Evolutionary conservation across 2,113 vertebrate genomes (phyloP), one percentile per base, ranked within the genome.

Genomic region (Nyctibius bracteatus): DNA sequence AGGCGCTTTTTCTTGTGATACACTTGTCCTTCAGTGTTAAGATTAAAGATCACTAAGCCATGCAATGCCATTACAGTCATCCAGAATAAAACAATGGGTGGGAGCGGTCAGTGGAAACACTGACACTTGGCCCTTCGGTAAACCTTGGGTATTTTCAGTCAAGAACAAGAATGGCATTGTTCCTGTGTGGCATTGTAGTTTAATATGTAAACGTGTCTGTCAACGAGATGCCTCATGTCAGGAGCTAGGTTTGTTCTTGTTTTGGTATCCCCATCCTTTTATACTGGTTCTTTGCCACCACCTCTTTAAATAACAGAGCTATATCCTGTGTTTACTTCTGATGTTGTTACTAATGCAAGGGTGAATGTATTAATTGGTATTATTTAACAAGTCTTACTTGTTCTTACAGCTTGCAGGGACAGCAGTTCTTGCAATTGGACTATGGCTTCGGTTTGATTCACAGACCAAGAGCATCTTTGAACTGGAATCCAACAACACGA

Each of bases 381-480:
- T 33, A 47, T 57, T 87, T 88, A 93, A 94, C 72, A 47, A 57
- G 47, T 4, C 14, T 83, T 77, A 10, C 41, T 49, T 43, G 61
- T 46, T 96, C 92, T 90, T 93, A 4, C 92, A 99, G 99, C 98
- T 99, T 58, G 99, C 99, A 31, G 99, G 99, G 24, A 99, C 99
- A 8, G 98, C 97, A 0, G 99, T 99, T 65, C 98, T 99, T 67
- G 98, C 98, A 4, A 92, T 99, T n/a, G 99, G 98, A 49, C 97
- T 99, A 43, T 99, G 99, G 99, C 98, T 99, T 86, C 99, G 99
- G 12, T 99, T 99, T 71, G 99, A 99, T 97, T 95, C 98, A 2
- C 98, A 98, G 96, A 99, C 99, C 18, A 98, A 98, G 81, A 98
- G 96, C 25, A 97, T 99, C 88, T 99, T 99, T 35, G 97, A 99